Base-by-base conservation (phyloP, 2,888 invertebrate species). In the Slavum lentiscoides region DNA sequence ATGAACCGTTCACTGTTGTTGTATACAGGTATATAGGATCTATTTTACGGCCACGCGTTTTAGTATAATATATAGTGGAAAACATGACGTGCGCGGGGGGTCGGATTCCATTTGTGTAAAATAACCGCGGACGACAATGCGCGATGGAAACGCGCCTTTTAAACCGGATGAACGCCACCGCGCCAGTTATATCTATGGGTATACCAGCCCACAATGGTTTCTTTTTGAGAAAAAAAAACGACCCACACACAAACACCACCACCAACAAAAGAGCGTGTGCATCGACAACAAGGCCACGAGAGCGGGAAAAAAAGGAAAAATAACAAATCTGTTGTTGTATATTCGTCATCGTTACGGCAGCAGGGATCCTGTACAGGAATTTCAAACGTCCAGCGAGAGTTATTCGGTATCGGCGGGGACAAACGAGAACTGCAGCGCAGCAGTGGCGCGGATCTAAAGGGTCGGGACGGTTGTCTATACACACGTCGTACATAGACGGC, bases 181-280 rank as follows among this genome's bases (percentile, higher is more conserved):
- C 37, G 64, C 53, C 53, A 21, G 37, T 66, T 55, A 64, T 66
- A 74, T 64, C n/a, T n/a, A n/a, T n/a, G n/a, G n/a, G n/a, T n/a
- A n/a, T n/a, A n/a, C n/a, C n/a, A n/a, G n/a, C 17, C 30, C 37
- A 74, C 74, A 74, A 74, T 74, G 74, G 74, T 74, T 74, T 74
- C 37, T 30, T 55, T 74, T 66, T 37, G 11, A 37, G n/a, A 39
- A 62, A 53, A 74, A 64, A 74, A 55, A 66, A 37, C 74, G 39
- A 39, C 39, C 58, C 17, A 11, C 13, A 19, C 13, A n/a, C n/a
- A n/a, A n/a, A n/a, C n/a, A n/a, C n/a, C n/a, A n/a, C n/a, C n/a
- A 5, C 64, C 64, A 55, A 66, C 74, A 74, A 74, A 74, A 74
- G 66, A 66, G 55, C n/a, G 55, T 21, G 64, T 30, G 30, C 30